phyloP scores from a whole-genome alignment of 2,888 invertebrate genomes.

The Cheilosia soror region DNA sequence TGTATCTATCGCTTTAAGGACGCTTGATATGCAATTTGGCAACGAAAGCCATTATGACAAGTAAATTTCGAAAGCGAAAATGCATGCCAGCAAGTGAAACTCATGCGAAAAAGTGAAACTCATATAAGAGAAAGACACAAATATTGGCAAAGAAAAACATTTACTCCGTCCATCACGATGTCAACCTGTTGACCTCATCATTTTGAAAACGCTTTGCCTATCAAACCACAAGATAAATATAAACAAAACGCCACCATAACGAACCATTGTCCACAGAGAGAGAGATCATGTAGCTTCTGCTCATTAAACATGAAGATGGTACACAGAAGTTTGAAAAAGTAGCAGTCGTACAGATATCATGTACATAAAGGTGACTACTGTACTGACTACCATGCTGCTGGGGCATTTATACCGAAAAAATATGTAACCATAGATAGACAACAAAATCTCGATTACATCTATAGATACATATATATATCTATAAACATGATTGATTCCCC shows the following conservation, averaged over 20 bases:
- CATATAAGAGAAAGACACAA: conserved; percentile 20
- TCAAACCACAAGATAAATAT: conserved; percentile 16
- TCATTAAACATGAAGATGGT: conserved; percentile 20
- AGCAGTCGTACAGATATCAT: conserved; percentile 7
- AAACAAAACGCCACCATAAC: background rate
- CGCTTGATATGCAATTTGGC: conserved; percentile 35
- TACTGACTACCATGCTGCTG: no score
- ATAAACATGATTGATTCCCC: conserved; percentile 57
- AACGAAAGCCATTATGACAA: conserved; percentile 19
- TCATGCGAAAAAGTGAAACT: conserved; percentile 28
- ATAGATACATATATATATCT: background rate
- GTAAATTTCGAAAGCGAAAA: conserved; percentile 27
- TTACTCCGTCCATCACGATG: conserved; percentile 19
- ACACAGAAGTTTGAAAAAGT: conserved; percentile 12
- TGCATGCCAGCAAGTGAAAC: conserved; percentile 9
- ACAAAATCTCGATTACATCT: background rate
- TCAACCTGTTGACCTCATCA: conserved; percentile 58
- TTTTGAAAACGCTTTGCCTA: background rate
- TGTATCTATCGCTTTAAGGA: conserved; percentile 18
- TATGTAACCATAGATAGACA: background rate
- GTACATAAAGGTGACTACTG: background rate
- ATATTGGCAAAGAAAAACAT: conserved; percentile 5
- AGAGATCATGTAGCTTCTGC: conserved; percentile 39
- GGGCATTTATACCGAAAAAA: background rate
- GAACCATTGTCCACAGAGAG: conserved; percentile 49